Percentiles rank a stretch among this genome's conserved stretches.
Conservation (phyloP, 92 coral and sea anemone species). For the Paramuricea clavata region DNA sequence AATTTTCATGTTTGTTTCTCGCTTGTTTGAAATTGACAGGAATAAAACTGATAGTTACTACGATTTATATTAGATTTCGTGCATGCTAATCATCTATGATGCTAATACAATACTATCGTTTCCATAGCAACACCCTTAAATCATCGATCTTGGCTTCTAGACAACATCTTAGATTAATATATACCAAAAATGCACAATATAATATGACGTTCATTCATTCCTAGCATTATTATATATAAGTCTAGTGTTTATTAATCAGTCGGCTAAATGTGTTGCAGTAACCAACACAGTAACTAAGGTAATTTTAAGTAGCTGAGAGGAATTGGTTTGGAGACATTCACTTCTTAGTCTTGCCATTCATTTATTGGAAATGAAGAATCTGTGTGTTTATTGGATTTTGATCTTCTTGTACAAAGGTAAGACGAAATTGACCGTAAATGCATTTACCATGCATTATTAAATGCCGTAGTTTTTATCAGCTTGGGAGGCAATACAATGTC, state of each 20-base stretch:
- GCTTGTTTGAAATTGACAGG: too few relatives aligned
- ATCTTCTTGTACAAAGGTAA: neutral
- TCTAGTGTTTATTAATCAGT: neutral
- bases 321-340: neutral
- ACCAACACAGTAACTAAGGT: neutral
- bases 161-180: neutral
- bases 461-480: neutral
- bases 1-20: too few relatives aligned
- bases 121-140: neutral
- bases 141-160: neutral
- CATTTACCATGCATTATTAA: too few relatives aligned
- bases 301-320: neutral
- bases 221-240: neutral
- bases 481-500: neutral
- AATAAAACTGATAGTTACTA: too few relatives aligned
- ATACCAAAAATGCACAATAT: neutral
- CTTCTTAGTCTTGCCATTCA: neutral
- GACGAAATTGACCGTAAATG: neutral
- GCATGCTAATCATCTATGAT: too few relatives aligned
- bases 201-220: neutral
- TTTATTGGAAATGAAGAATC: neutral
- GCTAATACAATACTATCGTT: neutral
- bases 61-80: too few relatives aligned
- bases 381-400: neutral
- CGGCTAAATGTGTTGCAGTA: neutral